A percentile compares a stretch with the other conserved stretches of the same genome.
Evolutionary conservation across 2,113 vertebrate species (phyloP).

Genomic region (Phalacrocorax aristotelis): DNA sequence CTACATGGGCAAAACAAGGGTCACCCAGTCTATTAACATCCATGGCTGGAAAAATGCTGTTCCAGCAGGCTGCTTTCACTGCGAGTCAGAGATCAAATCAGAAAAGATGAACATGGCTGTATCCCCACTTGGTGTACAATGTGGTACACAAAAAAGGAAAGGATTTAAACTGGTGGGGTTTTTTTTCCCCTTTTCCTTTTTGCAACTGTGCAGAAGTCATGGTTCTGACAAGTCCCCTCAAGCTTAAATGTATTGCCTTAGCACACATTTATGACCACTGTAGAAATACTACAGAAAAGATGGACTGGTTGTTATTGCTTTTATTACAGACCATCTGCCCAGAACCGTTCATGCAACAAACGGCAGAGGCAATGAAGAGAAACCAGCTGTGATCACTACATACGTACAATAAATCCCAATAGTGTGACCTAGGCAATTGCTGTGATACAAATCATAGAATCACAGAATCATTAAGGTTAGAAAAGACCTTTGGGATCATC

Average conservation of each 20-base stretch:
- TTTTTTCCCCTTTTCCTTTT: not conserved
- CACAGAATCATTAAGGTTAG: too few species aligned
- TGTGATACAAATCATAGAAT: not conserved
- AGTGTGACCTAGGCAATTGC: not conserved
- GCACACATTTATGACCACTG: not conserved
- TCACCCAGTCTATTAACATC: conserved; percentile 11
- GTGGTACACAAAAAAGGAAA: not conserved
- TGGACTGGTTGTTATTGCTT: not conserved
- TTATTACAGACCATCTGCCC: not conserved
- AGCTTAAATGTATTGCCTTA: not conserved
- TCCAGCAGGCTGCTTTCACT: conserved; percentile 17
- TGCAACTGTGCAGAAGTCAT: not conserved
- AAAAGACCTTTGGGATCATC: too few species aligned
- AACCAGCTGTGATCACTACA: not conserved
- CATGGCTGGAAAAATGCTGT: not conserved
- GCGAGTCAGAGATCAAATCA: not conserved
- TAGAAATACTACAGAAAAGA: not conserved
- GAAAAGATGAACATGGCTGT: not conserved
- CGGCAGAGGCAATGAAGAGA: not conserved
- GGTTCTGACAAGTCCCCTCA: not conserved
- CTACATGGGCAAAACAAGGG: not conserved
- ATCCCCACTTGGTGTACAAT: not conserved
- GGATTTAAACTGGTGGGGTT: not conserved
- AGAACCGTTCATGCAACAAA: not conserved
- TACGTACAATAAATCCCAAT: not conserved